phyloP scores from a whole-genome alignment of 2,888 invertebrate genomes.

The Clivina fossor region DNA sequence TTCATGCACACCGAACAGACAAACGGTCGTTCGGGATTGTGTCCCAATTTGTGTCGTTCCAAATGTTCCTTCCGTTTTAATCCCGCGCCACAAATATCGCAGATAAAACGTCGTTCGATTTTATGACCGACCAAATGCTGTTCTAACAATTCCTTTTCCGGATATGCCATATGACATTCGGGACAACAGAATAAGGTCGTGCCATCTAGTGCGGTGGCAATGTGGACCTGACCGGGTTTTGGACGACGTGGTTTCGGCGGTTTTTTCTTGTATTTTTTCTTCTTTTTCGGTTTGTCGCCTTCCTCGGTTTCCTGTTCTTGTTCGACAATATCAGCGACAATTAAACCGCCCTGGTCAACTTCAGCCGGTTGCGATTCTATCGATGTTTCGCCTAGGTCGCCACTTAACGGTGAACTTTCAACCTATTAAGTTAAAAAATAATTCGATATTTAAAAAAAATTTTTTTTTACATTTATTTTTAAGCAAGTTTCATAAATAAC shows the following conservation, averaged over 20 bases:
- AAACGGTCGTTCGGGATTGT: slow-evolving; percentile 79
- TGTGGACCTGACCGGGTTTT: slow-evolving; percentile 78
- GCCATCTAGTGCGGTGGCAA: slow-evolving; percentile 74
- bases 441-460: background rate
- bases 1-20: slow-evolving; percentile 77
- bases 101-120: slow-evolving; percentile 76
- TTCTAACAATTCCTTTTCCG: slow-evolving; percentile 77
- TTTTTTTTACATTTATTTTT: background rate
- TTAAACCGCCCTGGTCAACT: slow-evolving; percentile 30
- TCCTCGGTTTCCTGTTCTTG: slow-evolving; percentile 57
- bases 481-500: too few species aligned
- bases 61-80: slow-evolving; percentile 78
- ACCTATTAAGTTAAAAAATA: slow-evolving; percentile 17
- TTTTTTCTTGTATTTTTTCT: slow-evolving; percentile 81
- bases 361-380: slow-evolving; percentile 25
- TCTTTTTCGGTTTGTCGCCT: slow-evolving; percentile 63
- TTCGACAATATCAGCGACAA: slow-evolving; percentile 51
- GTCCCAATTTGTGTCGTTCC: slow-evolving; percentile 76
- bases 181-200: slow-evolving; percentile 77
- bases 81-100: slow-evolving; percentile 76
- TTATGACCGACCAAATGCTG: slow-evolving; percentile 76
- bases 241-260: slow-evolving; percentile 75
- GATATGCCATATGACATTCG: slow-evolving; percentile 80
- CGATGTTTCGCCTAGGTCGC: slow-evolving; percentile 16
- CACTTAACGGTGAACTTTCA: slow-evolving; percentile 35